A percentile compares a stretch with the other conserved stretches of the same genome.
These are phyloP conservation scores for Chlorospingus semifuscus DNA, from an alignment of 2,797 vertebrate genomes.

Conservation along the genomic window DNA sequence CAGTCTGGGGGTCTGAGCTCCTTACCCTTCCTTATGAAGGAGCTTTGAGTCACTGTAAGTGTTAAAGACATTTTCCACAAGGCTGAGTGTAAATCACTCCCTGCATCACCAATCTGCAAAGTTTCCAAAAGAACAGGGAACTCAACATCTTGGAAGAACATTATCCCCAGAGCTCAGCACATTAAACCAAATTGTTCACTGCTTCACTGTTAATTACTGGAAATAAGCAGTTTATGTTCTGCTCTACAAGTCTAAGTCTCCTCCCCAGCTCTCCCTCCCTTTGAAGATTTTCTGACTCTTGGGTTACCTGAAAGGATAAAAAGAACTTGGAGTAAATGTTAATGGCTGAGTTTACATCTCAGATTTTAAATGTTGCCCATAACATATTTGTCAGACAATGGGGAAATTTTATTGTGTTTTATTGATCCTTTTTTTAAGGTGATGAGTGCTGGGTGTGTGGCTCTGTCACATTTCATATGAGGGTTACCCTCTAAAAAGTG, in stretches of 20 bases:
- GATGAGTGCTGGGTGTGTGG: not conserved
- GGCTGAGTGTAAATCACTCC: not conserved
- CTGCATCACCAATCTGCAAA: not conserved
- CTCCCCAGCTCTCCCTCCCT: not conserved
- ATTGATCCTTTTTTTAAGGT: not conserved
- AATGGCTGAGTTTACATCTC: not conserved
- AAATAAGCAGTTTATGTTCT: not conserved
- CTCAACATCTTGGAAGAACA: not conserved
- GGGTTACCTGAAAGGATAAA: not conserved
- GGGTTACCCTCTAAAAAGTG: not conserved
- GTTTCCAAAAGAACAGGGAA: not conserved
- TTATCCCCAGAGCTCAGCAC: constrained; percentile 8
- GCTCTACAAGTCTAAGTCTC: not conserved
- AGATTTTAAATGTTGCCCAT: not conserved
- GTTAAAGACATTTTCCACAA: not conserved
- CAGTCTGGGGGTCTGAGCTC: not conserved
- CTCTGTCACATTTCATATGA: not conserved
- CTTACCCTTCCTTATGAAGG: not conserved
- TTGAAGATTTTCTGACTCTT: not conserved
- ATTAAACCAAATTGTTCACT: not conserved
- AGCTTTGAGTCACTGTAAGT: not conserved
- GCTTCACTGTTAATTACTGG: constrained; percentile 10
- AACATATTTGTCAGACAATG: not conserved
- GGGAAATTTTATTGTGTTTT: not conserved
- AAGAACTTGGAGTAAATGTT: not conserved